These are phyloP conservation scores for Tetragnatha montana DNA, from an alignment of 2,888 invertebrate species.

Conservation along the genomic window DNA sequence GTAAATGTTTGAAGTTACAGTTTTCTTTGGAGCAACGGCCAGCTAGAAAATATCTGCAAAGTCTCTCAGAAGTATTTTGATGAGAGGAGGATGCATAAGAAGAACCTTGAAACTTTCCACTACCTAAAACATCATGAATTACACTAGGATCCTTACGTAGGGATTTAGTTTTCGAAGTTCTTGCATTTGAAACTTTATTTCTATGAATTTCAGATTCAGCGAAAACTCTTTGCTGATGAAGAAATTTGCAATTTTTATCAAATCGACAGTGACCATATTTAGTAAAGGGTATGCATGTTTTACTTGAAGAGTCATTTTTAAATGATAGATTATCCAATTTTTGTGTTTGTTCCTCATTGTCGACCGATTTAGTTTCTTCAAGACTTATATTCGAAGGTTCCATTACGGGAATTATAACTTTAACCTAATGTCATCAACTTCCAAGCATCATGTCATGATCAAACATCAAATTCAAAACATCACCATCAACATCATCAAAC, in stretches of 20 bases:
- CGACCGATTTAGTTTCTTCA: not conserved
- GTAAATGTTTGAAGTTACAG: slow-evolving; percentile 31
- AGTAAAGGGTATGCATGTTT: slow-evolving; percentile 31
- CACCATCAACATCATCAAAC: too few relatives aligned
- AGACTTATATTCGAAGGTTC: not conserved
- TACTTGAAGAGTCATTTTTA: not conserved
- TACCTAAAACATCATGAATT: not conserved
- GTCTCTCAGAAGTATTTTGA: not conserved
- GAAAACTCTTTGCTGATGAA: slow-evolving; percentile 15
- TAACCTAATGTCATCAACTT: too few relatives aligned
- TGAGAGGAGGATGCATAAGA: not conserved
- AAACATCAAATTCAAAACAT: too few relatives aligned
- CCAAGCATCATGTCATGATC: too few relatives aligned
- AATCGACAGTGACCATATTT: slow-evolving; percentile 64
- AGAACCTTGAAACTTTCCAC: not conserved
- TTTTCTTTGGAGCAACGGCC: slow-evolving; percentile 24
- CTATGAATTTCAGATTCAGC: not conserved
- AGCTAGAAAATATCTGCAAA: slow-evolving; percentile 30
- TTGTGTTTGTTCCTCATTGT: not conserved
- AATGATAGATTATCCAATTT: not conserved
- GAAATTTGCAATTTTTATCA: slow-evolving; percentile 62
- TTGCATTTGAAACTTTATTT: not conserved
- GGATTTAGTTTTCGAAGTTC: not conserved
- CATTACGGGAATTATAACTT: too few relatives aligned
- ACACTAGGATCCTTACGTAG: not conserved